Base-by-base conservation (phyloP, 2,797 vertebrate genomes). In the Rhabdomys pumilio region DNA sequence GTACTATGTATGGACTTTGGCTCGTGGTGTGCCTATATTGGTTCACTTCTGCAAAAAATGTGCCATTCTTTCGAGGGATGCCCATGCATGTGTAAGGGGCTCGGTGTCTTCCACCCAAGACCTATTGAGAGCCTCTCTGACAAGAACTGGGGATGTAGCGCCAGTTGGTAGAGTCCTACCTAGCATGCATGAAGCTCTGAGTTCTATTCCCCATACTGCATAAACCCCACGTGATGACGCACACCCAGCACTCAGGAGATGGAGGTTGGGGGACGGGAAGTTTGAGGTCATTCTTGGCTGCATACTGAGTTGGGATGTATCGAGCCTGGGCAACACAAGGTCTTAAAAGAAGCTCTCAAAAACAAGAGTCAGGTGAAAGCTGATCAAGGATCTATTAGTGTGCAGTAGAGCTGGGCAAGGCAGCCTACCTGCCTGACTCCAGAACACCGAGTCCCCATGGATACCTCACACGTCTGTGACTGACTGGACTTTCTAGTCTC, bases 21-120 rank as follows among this genome's bases (percentile, higher is more conserved):
- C 6, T 67, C 3, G 12, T 24, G 24, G 26, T 1, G 17, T 22
- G 13, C n/a, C 59, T 12, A 4, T 0, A 1, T 3, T 20, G 55
- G 34, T 34, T 41, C n/a, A 85, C 15, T 24, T 2, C 3, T 76
- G 20, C 3, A 20, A 65, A 44, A 55, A 47, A 50, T 6, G 22
- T 41, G 38, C 47, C 53, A 26, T 53, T 31, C 31, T 87, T 26
- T 50, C 8, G 20, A 50, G 41, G 41, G 55, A 4, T 47, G 44
- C 26, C 47, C 14, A 26, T 41, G 47, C 17, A 53, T 47, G 76
- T 15, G 3, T 41, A 59, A 20, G 44, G 53, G 26, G 44, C 79
- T 65, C 29, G 34, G 44, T 72, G 26, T 44, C n/a, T 83, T 84
- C 20, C 15, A 55, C 22, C 67, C 29, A 67, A 69, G 34, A n/a